Evolutionary conservation across 2,797 vertebrate species (phyloP).

Genomic region (Tragopan temminckii): DNA sequence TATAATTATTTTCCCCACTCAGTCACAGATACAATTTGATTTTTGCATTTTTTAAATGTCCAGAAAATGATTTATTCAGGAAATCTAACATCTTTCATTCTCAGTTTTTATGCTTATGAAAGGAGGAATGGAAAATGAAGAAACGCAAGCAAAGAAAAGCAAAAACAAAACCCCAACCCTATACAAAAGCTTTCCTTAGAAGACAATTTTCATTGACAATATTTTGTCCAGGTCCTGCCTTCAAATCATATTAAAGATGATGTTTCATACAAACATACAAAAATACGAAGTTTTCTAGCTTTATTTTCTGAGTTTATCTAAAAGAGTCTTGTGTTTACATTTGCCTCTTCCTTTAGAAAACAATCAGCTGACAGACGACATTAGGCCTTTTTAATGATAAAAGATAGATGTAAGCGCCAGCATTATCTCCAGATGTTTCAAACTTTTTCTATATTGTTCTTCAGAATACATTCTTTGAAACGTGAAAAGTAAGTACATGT

Average conservation of each 20-base stretch:
- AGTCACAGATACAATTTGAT: not conserved
- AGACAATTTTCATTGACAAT: not conserved
- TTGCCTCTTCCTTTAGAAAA: not conserved
- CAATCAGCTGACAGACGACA: not conserved
- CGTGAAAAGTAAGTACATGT: not conserved
- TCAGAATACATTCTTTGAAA: not conserved
- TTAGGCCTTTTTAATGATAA: not conserved
- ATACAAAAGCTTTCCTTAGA: not conserved
- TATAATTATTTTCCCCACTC: not conserved
- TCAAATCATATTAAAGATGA: not conserved
- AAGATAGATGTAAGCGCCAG: not conserved
- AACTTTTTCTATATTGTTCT: not conserved
- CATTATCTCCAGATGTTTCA: not conserved
- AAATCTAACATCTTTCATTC: not conserved
- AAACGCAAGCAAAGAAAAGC: not conserved
- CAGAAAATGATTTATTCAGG: not conserved
- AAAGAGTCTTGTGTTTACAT: not conserved
- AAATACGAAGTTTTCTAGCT: not conserved
- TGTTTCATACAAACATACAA: not conserved
- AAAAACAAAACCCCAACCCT: not conserved
- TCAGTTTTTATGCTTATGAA: not conserved
- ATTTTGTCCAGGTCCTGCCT: not conserved
- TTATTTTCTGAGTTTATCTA: too few species aligned
- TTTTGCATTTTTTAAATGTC: not conserved
- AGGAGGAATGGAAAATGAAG: not conserved